Base-by-base conservation (phyloP, 2,888 invertebrate genomes). In the Drosophila eohydei region DNA sequence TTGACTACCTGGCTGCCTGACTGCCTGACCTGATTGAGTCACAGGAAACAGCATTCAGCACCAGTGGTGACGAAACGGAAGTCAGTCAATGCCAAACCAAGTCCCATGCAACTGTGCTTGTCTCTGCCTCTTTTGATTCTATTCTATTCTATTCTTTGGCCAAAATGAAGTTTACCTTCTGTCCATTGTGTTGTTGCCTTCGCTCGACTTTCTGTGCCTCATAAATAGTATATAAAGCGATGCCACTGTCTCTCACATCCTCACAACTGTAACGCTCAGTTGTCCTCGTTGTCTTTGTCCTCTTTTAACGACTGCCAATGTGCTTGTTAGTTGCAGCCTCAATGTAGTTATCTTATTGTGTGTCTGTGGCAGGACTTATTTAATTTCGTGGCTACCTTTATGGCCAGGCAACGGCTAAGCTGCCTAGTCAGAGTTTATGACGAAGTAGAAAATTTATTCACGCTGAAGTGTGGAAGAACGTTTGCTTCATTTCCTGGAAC, bases 41-140 rank as follows among this genome's bases (percentile, higher is more conserved):
- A 65, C 65, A 64, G 88, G 80, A 88, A 82, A 56, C 67, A 64
- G 71, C 48, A 74, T 59, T 82, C 77, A 69, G 48, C 58, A 64
- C 21, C 70, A 52, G 66, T 80, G 77, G 71, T 71, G 83, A 67
- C 83, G 86, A 85, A 88, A 62, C 83, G 88, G 83, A 85, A 80
- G 80, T 74, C 65, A 64, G 62, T 60, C 43, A 21, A 14, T 12
- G 32, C 32, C 21, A 30, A 30, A 14, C 54, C 61, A 46, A 51
- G 38, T 7, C 51, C 61, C 60, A 55, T 34, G 51, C 28, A 34
- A 67, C 26, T 16, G 44, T 9, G 14, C 12, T n/a, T 21, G 14
- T 6, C 48, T 30, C 48, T 52, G 40, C 34, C 62, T 40, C 62
- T 40, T 51, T 41, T 59, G 28, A 44, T 55, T 50, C 8, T 46